These are phyloP conservation scores for Carollia perspicillata DNA, from an alignment of 2,113 vertebrate genomes.

Conservation along the genomic window DNA sequence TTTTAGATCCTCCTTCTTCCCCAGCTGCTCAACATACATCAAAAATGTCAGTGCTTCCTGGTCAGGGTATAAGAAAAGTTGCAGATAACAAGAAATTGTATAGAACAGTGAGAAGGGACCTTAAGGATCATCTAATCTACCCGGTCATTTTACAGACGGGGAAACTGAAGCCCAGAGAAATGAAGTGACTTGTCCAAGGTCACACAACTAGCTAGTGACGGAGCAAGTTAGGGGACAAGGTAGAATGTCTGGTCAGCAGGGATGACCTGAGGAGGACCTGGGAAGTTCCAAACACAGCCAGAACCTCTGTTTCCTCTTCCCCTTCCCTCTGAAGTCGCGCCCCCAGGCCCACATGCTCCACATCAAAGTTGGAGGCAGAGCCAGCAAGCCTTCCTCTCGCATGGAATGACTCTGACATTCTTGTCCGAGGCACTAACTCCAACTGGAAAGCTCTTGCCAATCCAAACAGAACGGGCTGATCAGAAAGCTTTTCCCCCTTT, in stretches of 20 bases:
- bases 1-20: background rate
- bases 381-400: conserved; percentile 16
- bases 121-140: background rate
- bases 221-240: background rate
- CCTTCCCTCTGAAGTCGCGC: background rate
- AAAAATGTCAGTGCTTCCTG: background rate
- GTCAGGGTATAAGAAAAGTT: background rate
- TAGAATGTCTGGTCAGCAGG: background rate
- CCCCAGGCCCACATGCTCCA: background rate
- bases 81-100: background rate
- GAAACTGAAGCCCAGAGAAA: background rate
- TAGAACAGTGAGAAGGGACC: background rate
- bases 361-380: conserved; percentile 21
- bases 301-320: background rate
- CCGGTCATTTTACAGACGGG: background rate
- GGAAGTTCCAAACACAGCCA: background rate
- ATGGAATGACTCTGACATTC: conserved; percentile 41
- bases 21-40: background rate
- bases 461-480: conserved; percentile 62
- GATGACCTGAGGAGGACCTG: background rate
- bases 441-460: conserved; percentile 49
- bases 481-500: background rate
- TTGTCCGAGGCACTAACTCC: conserved; percentile 36
- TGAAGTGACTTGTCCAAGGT: background rate
- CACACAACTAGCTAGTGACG: background rate